These are phyloP conservation scores for Beaufortia kweichowensis DNA, from an alignment of 2,113 vertebrate genomes.

Conservation along the genomic window DNA sequence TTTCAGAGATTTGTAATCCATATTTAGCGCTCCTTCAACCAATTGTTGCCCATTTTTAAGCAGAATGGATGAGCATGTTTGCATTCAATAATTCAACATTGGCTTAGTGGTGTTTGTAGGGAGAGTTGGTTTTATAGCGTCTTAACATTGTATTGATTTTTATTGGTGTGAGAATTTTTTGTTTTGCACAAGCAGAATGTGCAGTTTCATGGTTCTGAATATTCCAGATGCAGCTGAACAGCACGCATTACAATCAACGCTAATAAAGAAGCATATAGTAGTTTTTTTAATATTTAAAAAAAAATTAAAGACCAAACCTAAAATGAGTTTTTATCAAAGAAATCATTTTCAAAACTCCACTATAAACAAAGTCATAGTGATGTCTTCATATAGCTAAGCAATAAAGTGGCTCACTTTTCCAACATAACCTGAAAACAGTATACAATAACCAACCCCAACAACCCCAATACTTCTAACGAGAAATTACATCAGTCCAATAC, in stretches of 20 bases:
- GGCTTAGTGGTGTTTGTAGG: background rate
- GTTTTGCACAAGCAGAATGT: background rate
- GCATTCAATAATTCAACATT: conserved; percentile 9
- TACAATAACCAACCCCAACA: background rate
- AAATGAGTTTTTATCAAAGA: background rate
- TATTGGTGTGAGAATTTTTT: background rate
- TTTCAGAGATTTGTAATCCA: conserved; percentile 38
- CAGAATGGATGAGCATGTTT: conserved; percentile 29
- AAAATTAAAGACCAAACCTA: background rate
- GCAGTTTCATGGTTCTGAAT: conserved; percentile 51
- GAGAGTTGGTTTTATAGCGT: background rate
- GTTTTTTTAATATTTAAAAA: too few relatives aligned
- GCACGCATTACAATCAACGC: conserved; percentile 6
- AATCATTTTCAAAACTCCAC: background rate
- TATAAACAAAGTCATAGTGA: background rate
- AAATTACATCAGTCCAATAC: conserved; percentile 3
- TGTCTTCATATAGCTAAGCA: background rate
- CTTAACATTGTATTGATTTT: background rate
- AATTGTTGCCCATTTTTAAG: conserved; percentile 28
- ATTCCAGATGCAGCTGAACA: background rate
- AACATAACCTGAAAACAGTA: background rate
- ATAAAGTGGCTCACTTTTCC: conserved; percentile 3
- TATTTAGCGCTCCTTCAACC: conserved; percentile 24
- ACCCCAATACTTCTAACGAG: background rate
- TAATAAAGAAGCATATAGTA: too few relatives aligned